phyloP scores from a whole-genome alignment of 2,113 vertebrate genomes.

The Narcine bancroftii region DNA sequence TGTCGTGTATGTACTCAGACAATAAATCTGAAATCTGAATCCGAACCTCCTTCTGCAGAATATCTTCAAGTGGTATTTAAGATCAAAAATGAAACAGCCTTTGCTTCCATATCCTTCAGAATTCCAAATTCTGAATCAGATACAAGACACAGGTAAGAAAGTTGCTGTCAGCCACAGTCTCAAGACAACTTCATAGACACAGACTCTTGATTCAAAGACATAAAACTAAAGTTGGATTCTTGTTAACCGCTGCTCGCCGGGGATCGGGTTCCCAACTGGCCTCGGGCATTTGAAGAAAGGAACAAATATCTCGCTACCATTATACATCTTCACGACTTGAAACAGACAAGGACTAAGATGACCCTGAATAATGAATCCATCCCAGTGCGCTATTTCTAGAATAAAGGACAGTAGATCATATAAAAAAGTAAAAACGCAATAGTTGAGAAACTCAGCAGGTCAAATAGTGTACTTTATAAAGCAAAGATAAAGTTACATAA shows the following conservation, averaged over 20 bases:
- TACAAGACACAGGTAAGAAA: no score
- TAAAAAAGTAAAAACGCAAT: no score
- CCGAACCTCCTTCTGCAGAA: not conserved
- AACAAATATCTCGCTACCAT: not conserved
- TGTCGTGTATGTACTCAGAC: no score
- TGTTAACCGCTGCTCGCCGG: not conserved
- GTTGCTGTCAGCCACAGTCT: not conserved
- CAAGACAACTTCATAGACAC: not conserved
- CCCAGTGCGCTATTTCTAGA: not conserved
- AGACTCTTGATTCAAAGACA: not conserved
- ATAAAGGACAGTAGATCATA: not conserved
- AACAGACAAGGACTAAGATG: not conserved
- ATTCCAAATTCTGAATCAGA: not conserved
- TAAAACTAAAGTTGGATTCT: not conserved
- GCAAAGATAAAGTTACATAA: no score
- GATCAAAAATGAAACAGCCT: not conserved
- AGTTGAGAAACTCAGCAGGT: no score
- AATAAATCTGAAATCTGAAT: no score
- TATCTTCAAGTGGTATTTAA: not conserved
- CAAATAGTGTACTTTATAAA: no score
- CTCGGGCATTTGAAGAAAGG: not conserved
- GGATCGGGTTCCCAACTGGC: not conserved
- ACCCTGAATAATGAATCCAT: not conserved
- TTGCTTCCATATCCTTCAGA: not conserved
- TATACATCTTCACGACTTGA: not conserved